Evolutionary conservation across 2,797 vertebrate genomes (phyloP), one percentile per base, ranked within the genome.

Genomic region (Lindbergichthys nudifrons): DNA sequence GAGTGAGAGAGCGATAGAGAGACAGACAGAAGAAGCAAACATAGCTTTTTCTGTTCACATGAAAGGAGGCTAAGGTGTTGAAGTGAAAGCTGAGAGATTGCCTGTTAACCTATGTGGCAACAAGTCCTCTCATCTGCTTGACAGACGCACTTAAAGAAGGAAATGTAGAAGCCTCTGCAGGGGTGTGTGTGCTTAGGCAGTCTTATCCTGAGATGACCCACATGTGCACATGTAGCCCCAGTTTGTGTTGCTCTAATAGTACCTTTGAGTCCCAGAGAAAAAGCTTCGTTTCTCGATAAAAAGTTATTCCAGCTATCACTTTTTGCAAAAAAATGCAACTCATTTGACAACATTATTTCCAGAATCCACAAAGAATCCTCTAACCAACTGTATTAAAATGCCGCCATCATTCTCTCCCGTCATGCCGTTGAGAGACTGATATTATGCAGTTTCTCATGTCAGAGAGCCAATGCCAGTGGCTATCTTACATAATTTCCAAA

Each of bases 81-180:
- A 53, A 58, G 64, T 87, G 92, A 91, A 94, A 94, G 85, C 63
- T 83, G 89, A 93, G 87, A 91, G 56, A 80, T 70, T 74, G 76
- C 59, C 82, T 81, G 91, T 89, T 89, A 73, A 84, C 74, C 86
- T 72, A 76, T 76, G 62, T 81, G 65, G 84, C 90, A 89, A 89
- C 84, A 89, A 91, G 87, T 81, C 72, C 79, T 90, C 86, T 92
- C 83, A 78, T 83, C 83, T 84, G 83, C 80, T 81, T 84, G 85
- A 92, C 70, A 86, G 83, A 77, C 69, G 66, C 65, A 79, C 62
- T 83, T 74, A 76, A 19, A 72, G 71, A 50, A 58, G 60, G 59
- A 72, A 16, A 81, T 77, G 54, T 18, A 60, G 39, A 70, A 67
- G 75, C 45, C 60, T 42, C 16, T 60, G 39, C 5, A 23, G 50